Conservation (phyloP, 2,888 invertebrate species). For the Beris chalybata region DNA sequence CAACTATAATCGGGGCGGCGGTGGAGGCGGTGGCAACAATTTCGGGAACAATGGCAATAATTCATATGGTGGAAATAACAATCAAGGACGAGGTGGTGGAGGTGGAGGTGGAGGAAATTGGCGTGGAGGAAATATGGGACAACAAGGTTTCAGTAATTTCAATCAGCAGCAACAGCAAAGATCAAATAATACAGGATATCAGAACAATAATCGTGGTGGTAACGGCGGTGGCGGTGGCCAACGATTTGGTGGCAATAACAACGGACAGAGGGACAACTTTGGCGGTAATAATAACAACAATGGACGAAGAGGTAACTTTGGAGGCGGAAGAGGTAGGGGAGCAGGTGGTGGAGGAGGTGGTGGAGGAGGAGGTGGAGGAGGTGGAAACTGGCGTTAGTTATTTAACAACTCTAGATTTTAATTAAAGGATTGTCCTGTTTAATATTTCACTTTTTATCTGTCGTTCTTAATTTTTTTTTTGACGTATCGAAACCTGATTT, state of each 20-base stretch:
- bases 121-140: constrained; percentile 9
- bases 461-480: neutral
- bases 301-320: neutral
- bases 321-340: constrained; percentile 17
- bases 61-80: constrained; percentile 1
- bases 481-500: neutral
- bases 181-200: constrained; percentile 17
- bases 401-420: neutral
- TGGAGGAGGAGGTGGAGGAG: constrained; percentile 39
- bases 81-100: constrained; percentile 11
- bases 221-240: constrained; percentile 27
- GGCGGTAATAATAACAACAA: neutral
- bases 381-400: constrained; percentile 21
- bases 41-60: constrained; percentile 17
- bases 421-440: neutral
- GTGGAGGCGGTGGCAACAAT: constrained; percentile 12
- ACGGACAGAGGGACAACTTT: neutral
- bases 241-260: neutral
- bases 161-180: constrained; percentile 9
- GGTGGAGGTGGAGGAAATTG: constrained; percentile 19
- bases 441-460: neutral
- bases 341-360: constrained; percentile 33
- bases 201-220: constrained; percentile 34
- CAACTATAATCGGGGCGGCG: constrained; percentile 19
- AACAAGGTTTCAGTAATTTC: neutral